A percentile compares a stretch with the other conserved stretches of the same genome.
Conservation (phyloP, 2,113 vertebrate species). For the Peromyscus californicus region DNA sequence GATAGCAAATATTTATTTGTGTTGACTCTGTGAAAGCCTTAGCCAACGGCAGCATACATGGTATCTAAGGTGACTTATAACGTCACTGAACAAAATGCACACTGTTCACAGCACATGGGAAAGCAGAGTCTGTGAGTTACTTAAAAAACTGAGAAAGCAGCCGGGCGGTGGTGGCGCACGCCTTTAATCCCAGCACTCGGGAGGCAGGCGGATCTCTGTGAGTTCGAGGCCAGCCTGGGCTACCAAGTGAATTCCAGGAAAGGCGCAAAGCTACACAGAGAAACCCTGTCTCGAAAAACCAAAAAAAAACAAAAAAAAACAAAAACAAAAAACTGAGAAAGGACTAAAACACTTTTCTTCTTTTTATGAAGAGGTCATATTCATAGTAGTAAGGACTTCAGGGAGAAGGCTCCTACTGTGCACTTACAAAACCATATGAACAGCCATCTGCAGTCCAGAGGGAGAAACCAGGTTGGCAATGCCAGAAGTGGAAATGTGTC, state of each 20-base stretch:
- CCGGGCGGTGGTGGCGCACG: no score
- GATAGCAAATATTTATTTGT: neutral
- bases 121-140: neutral
- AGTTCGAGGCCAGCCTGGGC: no score
- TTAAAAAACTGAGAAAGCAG: neutral
- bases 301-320: no score
- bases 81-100: neutral
- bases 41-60: rapidly evolving
- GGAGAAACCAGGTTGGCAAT: neutral
- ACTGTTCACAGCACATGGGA: neutral
- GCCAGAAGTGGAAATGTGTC: neutral
- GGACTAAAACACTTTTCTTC: neutral
- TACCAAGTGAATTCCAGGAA: no score
- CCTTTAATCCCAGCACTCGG: no score
- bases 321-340: neutral
- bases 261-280: no score
- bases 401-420: neutral
- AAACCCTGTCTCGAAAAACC: no score
- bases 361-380: neutral
- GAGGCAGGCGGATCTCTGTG: no score
- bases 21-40: no score
- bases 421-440: neutral
- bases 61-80: neutral
- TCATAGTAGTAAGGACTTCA: neutral
- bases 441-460: neutral